Evolutionary conservation across 2,888 invertebrate species (phyloP), one percentile per base, ranked within the genome.

Genomic region (Ophion obscuratus): DNA sequence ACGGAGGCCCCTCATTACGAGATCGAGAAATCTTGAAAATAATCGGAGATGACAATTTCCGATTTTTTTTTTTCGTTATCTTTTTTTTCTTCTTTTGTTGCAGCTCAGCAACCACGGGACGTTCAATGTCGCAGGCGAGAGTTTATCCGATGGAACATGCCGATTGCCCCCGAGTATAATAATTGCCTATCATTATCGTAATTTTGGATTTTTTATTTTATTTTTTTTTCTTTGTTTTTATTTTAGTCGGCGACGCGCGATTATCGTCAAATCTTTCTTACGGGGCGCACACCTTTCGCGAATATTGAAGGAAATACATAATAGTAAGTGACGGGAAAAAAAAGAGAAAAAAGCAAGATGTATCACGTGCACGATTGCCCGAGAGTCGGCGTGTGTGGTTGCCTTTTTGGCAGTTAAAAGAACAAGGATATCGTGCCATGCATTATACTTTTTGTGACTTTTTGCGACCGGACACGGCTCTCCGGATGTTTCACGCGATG

Each of bases 11-110:
- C 17, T 77, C 73, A 80, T 82, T 82, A 74, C 76, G 70, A 80
- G 73, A 76, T 85, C 83, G 67, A 75, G 73, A 83, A 85, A 81
- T 77, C 67, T 85, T 44, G n/a, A 73, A 80, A 82, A 83, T 83
- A 85, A 85, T 85, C 82, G 79, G 14, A 53, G 75, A 85, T 71
- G 82, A 82, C 82, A 79, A 85, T 85, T 82, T 75, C 40, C 11
- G 73, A 70, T 20, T 20, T 9, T 74, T 74, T 74, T 59, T 40
- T n/a, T 40, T 31, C 14, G 57, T 61, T 31, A 61, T n/a, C 36
- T 74, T 61, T 5, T 2, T 24, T 36, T 57, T 53, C 31, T 47
- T 66, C 44, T 47, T 74, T 31, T 10, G 11, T 20, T 10, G 14
- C 53, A 57, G 9, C n/a, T 40, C 2, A 17, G 44, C 20, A 2